Evolutionary conservation across 2,888 invertebrate species (phyloP).

Genomic region (Tetranychus piercei): DNA sequence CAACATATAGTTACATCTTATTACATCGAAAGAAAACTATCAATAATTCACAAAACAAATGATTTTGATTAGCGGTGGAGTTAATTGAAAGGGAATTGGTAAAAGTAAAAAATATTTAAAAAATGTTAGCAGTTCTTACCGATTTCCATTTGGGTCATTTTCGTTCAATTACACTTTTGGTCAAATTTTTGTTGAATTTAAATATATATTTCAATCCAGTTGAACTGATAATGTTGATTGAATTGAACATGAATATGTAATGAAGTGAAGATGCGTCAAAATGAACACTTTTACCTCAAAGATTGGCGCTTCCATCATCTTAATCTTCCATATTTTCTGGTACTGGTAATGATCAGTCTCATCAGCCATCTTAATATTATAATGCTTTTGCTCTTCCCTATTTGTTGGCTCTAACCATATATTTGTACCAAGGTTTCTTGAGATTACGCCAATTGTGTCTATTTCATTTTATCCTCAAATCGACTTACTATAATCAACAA

Average conservation of each 20-base stretch:
- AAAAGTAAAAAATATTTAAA: too few relatives aligned
- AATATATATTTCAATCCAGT: not conserved
- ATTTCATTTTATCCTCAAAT: not conserved
- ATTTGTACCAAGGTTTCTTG: not conserved
- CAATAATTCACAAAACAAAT: too few relatives aligned
- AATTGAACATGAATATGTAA: not conserved
- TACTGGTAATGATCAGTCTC: not conserved
- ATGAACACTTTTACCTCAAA: not conserved
- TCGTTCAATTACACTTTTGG: not conserved
- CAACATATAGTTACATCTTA: too few relatives aligned
- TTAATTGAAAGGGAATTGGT: too few relatives aligned
- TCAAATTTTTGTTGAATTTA: too few relatives aligned
- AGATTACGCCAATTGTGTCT: slow-evolving; percentile 1
- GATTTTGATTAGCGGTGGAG: too few relatives aligned
- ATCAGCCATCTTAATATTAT: not conserved
- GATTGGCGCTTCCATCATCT: not conserved
- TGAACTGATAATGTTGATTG: not conserved
- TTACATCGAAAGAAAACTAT: too few relatives aligned
- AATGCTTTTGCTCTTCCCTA: not conserved
- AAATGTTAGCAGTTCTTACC: not conserved
- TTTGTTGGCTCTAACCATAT: not conserved
- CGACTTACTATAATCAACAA: not conserved
- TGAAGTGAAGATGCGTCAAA: not conserved
- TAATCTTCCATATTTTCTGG: not conserved
- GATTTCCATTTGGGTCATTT: not conserved